Evolutionary conservation across 2,113 vertebrate species (phyloP).

Genomic region (Corythaixoides concolor): DNA sequence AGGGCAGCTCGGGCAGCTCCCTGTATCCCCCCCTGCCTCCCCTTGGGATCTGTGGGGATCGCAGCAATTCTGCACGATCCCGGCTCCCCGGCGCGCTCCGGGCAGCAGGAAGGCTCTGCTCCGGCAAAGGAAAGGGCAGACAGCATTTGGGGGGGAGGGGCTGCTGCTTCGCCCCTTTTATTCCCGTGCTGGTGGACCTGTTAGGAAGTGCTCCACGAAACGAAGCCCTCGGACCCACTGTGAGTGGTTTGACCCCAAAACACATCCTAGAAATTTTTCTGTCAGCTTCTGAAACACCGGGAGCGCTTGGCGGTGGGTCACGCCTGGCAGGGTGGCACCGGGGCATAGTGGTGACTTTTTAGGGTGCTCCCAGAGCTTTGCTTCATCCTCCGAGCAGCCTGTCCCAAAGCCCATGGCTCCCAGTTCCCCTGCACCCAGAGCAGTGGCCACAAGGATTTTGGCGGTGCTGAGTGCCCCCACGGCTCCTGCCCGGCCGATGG

Average conservation of each 20-base stretch:
- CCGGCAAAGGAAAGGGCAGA: not conserved
- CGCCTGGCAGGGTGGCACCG: not conserved
- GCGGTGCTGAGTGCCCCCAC: too few relatives aligned
- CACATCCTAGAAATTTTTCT: not conserved
- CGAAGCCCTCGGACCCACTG: not conserved
- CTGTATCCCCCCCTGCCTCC: not conserved
- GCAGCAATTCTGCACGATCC: not conserved
- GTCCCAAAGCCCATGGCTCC: not conserved
- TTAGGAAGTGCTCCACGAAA: not conserved
- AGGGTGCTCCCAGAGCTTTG: not conserved
- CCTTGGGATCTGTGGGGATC: not conserved
- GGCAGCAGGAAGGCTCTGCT: not conserved
- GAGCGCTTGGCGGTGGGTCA: not conserved
- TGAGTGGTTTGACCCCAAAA: not conserved
- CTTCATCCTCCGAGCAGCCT: not conserved
- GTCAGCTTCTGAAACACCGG: not conserved
- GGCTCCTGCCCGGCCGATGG: not conserved
- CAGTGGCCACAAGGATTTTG: not conserved
- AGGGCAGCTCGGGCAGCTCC: not conserved
- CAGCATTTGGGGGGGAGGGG: not conserved
- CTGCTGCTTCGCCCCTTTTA: not conserved
- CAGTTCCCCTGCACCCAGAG: not conserved
- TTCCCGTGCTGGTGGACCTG: rapidly evolving
- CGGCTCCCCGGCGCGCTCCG: rapidly evolving
- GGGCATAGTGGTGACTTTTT: not conserved